Evolutionary conservation across 1,140 invertebrate species (phyloP).

Genomic region (Leguminivora glycinivorella): DNA sequence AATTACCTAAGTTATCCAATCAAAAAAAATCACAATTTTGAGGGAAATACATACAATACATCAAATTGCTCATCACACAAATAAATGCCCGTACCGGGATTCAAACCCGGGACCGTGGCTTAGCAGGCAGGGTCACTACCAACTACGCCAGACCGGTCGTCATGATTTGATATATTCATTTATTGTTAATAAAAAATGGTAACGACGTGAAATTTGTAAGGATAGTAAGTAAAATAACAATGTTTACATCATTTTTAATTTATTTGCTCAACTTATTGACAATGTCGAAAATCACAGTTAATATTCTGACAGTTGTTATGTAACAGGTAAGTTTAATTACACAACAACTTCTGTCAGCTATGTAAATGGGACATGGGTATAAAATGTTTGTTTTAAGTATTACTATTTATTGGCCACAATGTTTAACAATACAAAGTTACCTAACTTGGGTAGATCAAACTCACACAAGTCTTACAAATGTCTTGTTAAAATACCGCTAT

Average conservation of each 20-base stretch:
- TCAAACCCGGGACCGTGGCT: no score
- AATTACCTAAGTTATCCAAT: no score
- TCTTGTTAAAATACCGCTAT: neutral
- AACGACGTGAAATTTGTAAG: neutral
- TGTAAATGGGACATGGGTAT: slow-evolving; percentile 74
- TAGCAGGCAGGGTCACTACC: no score
- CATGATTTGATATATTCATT: no score
- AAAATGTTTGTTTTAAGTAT: slow-evolving; percentile 74
- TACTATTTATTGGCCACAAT: slow-evolving; percentile 75
- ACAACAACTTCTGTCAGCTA: slow-evolving; percentile 66
- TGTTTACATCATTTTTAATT: slow-evolving; percentile 70
- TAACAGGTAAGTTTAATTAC: slow-evolving; percentile 66
- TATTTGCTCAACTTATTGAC: slow-evolving; percentile 78
- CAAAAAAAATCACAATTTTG: no score
- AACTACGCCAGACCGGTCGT: no score
- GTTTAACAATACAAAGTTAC: slow-evolving; percentile 51
- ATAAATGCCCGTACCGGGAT: no score
- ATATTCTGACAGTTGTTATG: slow-evolving; percentile 71
- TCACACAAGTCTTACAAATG: slow-evolving; percentile 23
- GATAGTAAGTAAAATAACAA: slow-evolving; percentile 37
- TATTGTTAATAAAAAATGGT: no score
- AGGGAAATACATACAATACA: no score
- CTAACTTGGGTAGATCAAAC: slow-evolving; percentile 57
- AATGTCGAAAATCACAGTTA: slow-evolving; percentile 79
- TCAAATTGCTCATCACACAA: no score